Evolutionary conservation across 2,888 invertebrate species (phyloP), one percentile per base, ranked within the genome.

Genomic region (Anticlea derivata): DNA sequence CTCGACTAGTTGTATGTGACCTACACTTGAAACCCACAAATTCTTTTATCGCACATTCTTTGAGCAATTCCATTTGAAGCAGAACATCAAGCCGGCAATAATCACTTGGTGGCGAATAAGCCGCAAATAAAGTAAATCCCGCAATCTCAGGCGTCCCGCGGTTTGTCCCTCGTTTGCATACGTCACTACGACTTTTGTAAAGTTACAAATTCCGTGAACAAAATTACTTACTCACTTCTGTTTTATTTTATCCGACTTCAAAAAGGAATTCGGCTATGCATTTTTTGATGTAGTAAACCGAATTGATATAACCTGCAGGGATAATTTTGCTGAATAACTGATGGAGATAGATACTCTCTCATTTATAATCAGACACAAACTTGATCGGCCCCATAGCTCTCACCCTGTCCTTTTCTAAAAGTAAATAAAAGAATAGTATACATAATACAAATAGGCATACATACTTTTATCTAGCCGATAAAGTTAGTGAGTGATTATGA

Each of bases 101-200:
- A 53, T 56, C 45, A 43, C 48, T 41, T 40, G 49, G 49, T 50
- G 34, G 27, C 22, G 26, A 29, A 34, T 51, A 56, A 53, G 37
- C 44, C 26, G 26, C 38, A 56, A 59, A 56, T 60, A 55, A 48
- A 45, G 34, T 54, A 50, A 48, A 57, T 55, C 39, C 52, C 46
- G 33, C 48, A 46, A 53, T 50, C 48, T 55, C 39, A 33, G 39
- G 38, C 41, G 41, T 33, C 40, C 49, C 40, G 43, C 37, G 40
- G 33, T 40, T 50, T 23, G 50, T 41, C 47, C 46, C 49, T 44
- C 48, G 37, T 58, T 60, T 53, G 47, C 55, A 50, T 54, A 40
- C 46, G 31, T 56, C 50, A 53, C 40, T 46, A 38, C 29, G 29
- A 22, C 41, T 53, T 49, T 39, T 30, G 51, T 39, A 31, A 34